A percentile compares a stretch with the other conserved stretches of the same genome.
Conservation (phyloP, 2,888 invertebrate species). For the Zygogramma bicolorata region DNA sequence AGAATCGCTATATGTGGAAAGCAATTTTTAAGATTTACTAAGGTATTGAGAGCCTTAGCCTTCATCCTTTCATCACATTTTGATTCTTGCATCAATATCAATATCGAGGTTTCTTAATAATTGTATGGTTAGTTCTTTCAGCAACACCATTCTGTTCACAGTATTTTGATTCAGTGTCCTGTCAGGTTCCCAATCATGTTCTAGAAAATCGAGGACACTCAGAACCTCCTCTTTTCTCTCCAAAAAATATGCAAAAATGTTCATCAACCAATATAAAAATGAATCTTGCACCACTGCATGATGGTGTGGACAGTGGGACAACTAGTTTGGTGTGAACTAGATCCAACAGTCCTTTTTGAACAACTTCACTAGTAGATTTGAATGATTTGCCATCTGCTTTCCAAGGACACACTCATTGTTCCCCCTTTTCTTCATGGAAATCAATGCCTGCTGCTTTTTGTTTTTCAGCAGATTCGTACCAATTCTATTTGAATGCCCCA, state of each 20-base stretch:
- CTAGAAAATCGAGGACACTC: no score
- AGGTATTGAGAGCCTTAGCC: background rate
- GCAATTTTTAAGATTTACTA: background rate
- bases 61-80: background rate
- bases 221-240: no score
- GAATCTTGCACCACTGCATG: background rate
- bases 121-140: background rate
- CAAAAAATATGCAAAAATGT: no score
- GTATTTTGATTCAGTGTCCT: no score
- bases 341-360: background rate
- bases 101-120: constrained; percentile 7
- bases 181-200: no score
- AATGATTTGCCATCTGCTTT: background rate
- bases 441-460: background rate
- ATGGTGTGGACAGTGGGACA: background rate
- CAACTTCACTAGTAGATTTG: background rate
- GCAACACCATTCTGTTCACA: background rate
- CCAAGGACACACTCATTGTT: background rate
- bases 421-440: background rate
- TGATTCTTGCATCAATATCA: constrained; percentile 3
- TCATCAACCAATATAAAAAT: no score
- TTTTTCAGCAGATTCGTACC: background rate
- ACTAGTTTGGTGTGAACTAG: no score
- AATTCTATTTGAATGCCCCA: background rate
- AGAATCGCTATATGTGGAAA: background rate